A percentile compares a stretch with the other conserved stretches of the same genome.
phyloP scores from a whole-genome alignment of 2,113 vertebrate species.

The Pyrgilauda ruficollis region DNA sequence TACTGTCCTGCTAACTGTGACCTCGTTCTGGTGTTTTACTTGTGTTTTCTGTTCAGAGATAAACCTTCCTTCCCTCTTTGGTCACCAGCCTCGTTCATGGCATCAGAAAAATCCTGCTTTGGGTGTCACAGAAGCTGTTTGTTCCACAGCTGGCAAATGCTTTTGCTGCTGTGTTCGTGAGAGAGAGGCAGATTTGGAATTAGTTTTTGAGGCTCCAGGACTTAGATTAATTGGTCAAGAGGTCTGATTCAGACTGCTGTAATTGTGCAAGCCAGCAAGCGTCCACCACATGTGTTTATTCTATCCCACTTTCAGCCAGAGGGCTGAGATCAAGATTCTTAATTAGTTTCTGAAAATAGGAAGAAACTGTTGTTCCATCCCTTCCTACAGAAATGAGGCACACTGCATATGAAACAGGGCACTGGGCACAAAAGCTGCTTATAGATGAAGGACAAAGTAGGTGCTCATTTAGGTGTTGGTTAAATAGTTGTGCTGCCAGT shows the following conservation, averaged over 20 bases:
- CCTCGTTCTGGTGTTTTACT: background rate
- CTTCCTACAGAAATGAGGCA: background rate
- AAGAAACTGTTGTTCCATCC: background rate
- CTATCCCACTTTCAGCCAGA: background rate
- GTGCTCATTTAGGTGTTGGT: background rate
- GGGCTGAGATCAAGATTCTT: background rate
- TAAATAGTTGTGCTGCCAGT: background rate
- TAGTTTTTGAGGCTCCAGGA: background rate
- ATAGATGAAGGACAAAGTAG: background rate
- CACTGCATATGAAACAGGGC: background rate
- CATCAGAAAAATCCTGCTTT: background rate
- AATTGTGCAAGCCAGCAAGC: background rate
- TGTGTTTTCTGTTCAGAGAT: background rate
- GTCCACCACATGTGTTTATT: background rate
- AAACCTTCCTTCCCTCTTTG: background rate
- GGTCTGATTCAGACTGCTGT: background rate
- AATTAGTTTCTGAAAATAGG: background rate
- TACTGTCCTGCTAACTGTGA: background rate
- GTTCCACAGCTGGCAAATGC: background rate
- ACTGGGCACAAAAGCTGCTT: background rate
- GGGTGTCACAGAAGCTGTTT: background rate
- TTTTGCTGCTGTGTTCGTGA: background rate
- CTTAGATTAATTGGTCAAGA: background rate
- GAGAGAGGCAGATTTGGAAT: background rate
- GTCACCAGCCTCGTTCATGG: background rate